Base-by-base conservation (phyloP, 2,797 vertebrate species). In the Acestrorhynchus altus region DNA sequence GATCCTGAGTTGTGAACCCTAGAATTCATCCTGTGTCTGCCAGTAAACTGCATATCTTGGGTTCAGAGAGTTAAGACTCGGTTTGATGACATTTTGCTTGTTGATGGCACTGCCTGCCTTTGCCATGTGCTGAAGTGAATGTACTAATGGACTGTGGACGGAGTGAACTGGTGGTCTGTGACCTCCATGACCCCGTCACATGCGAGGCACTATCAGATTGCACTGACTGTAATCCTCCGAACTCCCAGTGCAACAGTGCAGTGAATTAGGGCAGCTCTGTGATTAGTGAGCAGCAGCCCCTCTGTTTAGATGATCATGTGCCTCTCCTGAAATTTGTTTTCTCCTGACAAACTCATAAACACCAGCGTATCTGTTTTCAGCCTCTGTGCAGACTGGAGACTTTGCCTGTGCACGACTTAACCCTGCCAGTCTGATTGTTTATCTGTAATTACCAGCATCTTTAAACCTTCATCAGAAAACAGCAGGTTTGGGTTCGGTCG, bases 141-240 rank as follows among this genome's bases (percentile, higher is more conserved):
- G 12, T 35, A 72, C 9, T 20, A 8, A 49, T 67, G 73, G 67
- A 59, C 80, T 76, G 77, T 82, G 28, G 39, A 39, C 56, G 20
- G 28, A 26, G 61, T 72, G 63, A 47, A 24, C 13, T 39, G 78
- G 81, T 84, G 82, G 78, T 66, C 75, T 78, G 78, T 85, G 83
- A 76, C 86, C 89, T 83, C 75, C 40, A 64, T 88, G 87, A 88
- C 88, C 87, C 74, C 35, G 51, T 79, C 84, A 88, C 88, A 89
- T 87, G 81, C 78, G 72, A 86, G 83, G 86, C 80, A 83, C 84
- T 91, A 87, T 92, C 89, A 72, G 84, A 79, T 90, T 92, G 84
- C 90, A 85, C 42, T 56, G 57, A 68, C 79, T 81, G 83, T 85
- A 86, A 85, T 87, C 85, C 73, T 5, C 47, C n/a, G 78, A 77